Percentiles rank a stretch among this genome's conserved stretches.
Conservation (phyloP, 2,888 invertebrate species). For the Bibio marci region DNA sequence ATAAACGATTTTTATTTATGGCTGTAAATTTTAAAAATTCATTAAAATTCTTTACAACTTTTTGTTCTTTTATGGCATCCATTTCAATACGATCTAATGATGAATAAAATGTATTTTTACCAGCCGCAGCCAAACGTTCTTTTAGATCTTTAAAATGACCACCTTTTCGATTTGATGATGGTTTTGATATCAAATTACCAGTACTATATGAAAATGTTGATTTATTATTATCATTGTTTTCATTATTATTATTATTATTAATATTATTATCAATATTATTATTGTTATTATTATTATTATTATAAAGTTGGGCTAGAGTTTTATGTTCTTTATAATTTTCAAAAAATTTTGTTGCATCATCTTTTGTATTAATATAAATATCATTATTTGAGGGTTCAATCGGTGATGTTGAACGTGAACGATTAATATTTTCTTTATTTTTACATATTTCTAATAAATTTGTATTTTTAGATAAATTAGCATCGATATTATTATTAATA, state of each 20-base stretch:
- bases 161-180: constrained; percentile 9
- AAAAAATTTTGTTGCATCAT: no score
- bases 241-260: no score
- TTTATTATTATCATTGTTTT: constrained; percentile 13
- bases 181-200: constrained; percentile 17
- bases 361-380: no score
- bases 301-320: no score
- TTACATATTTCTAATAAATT: no score
- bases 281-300: constrained; percentile 11
- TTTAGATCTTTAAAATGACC: constrained; percentile 39
- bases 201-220: constrained; percentile 16
- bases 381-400: no score
- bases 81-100: neutral
- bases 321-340: no score
- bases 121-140: constrained; percentile 31
- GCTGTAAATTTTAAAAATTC: constrained; percentile 68
- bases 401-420: no score
- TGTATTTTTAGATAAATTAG: no score
- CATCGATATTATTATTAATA: no score
- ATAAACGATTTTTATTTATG: constrained; percentile 41
- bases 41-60: constrained; percentile 60
- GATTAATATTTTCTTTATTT: no score
- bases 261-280: no score
- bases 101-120: neutral
- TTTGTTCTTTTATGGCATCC: constrained; percentile 19